Base-by-base conservation (phyloP, 2,888 invertebrate genomes). In the Antheraea assamensis region DNA sequence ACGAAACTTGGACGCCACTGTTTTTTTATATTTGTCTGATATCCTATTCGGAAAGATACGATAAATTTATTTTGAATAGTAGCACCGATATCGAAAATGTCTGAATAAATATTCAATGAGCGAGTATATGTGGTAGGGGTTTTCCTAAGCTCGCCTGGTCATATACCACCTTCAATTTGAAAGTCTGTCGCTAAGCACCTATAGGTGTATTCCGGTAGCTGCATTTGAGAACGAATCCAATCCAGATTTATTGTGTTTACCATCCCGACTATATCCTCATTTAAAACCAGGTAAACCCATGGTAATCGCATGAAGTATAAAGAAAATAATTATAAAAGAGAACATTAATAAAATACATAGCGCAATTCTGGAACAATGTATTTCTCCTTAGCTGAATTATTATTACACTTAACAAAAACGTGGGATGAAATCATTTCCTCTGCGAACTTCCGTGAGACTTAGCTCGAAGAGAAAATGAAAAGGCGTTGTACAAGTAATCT, bases 371-470 rank as follows among this genome's bases (percentile, higher is more conserved):
- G 2, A 55, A 55, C 55, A 55, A 42, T 8, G n/a, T 55, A 55
- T 55, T 55, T n/a, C 21, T 55, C 7, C 8, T 21, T 55, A 55
- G 5, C 1, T 55, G 21, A 55, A n/a, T 55, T 1, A 55, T 61
- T 7, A n/a, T n/a, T 27, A 4, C 27, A 27, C 24, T 72, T 49
- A 13, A 52, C n/a, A 72, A 70, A 68, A 84, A 82, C 84, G 85
- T 85, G 85, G 77, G 82, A 81, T 64, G 76, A 74, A 75, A 73
- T 75, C 21, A 73, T 80, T 83, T 83, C 82, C 81, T 81, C 75
- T 66, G 70, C 42, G 13, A 70, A 76, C 80, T 85, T 85, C 85
- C 85, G 82, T 81, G 83, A 83, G 81, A 83, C 77, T 74, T 74
- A 74, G 42, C 35, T 31, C 35, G 27, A 24, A 71, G 19, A 35